Percentiles rank a stretch among this genome's conserved stretches.
phyloP scores from a whole-genome alignment of 2,113 vertebrate genomes.

The Callithrix jacchus region DNA sequence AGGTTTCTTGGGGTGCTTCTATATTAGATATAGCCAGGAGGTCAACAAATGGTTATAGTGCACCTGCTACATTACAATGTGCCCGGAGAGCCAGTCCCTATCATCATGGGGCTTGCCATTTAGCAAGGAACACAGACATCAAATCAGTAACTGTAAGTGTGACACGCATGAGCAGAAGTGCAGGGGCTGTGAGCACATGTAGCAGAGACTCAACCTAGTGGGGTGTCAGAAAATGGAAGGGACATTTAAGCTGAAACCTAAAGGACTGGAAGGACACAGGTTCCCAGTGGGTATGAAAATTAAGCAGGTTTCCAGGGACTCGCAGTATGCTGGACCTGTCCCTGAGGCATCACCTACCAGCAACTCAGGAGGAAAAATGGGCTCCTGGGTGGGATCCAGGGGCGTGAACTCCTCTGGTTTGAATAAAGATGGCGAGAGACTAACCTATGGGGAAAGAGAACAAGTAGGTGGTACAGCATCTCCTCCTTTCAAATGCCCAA shows the following conservation, averaged over 20 bases:
- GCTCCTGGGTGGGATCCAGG: conserved; percentile 94
- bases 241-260: not conserved
- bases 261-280: not conserved
- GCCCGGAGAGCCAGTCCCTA: not conserved
- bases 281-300: not conserved
- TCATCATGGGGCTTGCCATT: not conserved
- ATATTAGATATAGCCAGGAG: not conserved
- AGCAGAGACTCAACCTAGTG: not conserved
- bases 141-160: not conserved
- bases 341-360: conserved; percentile 83
- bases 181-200: not conserved
- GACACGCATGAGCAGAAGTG: not conserved
- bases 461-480: not conserved
- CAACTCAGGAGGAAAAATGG: conserved; percentile 96
- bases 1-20: not conserved
- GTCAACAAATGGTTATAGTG: not conserved
- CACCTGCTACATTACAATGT: not conserved
- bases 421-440: conserved; percentile 82
- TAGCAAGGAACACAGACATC: not conserved
- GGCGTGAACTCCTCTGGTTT: conserved; percentile 90
- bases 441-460: conserved; percentile 72
- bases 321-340: not conserved
- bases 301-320: not conserved
- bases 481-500: not conserved
- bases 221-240: not conserved